Percentiles rank a stretch among this genome's conserved stretches.
Evolutionary conservation across 2,888 invertebrate species (phyloP).

Genomic region (Augiades crinisus): DNA sequence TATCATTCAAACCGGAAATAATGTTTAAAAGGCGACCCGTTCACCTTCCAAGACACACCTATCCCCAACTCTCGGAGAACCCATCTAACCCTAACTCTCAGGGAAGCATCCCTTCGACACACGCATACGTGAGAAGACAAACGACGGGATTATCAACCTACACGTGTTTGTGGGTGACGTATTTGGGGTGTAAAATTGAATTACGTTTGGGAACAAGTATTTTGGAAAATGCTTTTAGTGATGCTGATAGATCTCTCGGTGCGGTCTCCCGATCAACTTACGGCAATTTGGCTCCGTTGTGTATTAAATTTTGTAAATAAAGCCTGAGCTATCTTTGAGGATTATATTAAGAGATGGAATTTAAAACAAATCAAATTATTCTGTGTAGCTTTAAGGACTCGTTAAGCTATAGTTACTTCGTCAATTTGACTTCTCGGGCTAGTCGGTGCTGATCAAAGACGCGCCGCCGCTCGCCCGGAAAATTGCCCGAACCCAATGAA

Average conservation of each 20-base stretch:
- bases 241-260: constrained; percentile 36
- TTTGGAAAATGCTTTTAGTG: constrained; percentile 56
- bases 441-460: constrained; percentile 75
- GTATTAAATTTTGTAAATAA: constrained; percentile 21
- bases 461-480: constrained; percentile 71
- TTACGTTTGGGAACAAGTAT: constrained; percentile 48
- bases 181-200: constrained; percentile 35
- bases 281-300: constrained; percentile 14
- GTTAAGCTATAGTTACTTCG: constrained; percentile 53
- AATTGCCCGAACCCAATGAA: constrained; percentile 80
- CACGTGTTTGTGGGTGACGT: constrained; percentile 44
- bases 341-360: constrained; percentile 18
- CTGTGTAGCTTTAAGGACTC: constrained; percentile 40
- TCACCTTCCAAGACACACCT: constrained; percentile 47
- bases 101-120: constrained; percentile 38
- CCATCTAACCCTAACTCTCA: no score
- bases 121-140: constrained; percentile 38
- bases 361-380: constrained; percentile 37
- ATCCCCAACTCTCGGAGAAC: constrained; percentile 48
- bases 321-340: constrained; percentile 6
- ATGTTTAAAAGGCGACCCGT: constrained; percentile 51
- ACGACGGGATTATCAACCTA: constrained; percentile 32
- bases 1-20: constrained; percentile 59
- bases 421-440: constrained; percentile 64
- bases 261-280: constrained; percentile 25